Evolutionary conservation across 2,113 vertebrate genomes (phyloP), one percentile per base, ranked within the genome.

Genomic region (Circaetus cinerascens): DNA sequence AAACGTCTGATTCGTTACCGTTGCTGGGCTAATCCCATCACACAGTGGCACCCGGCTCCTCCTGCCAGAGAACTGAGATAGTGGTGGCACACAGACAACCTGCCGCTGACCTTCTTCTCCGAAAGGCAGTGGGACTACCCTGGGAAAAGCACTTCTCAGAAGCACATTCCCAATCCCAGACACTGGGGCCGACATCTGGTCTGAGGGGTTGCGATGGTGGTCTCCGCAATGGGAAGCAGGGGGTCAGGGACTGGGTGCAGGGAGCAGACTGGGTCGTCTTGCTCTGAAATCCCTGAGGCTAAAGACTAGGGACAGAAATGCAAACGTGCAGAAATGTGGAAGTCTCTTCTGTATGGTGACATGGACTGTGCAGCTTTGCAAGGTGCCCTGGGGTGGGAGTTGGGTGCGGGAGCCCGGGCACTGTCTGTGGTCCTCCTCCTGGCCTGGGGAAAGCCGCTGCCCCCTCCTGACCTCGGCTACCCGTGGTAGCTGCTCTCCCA

Each of bases 161-260:
- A 93, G 17, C 22, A 50, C 34, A 10, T 36, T 62, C 34, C 41
- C 1, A 2, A 25, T 48, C 10, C 3, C 23, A 78, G 43, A 12
- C 0, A 0, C 43, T 45, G 69, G 16, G 60, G 41, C 41, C 48
- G 38, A 1, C 0, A 0, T 13, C 21, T 53, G 15, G 5, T 46
- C 51, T 75, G 56, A 67, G 18, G 45, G 11, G 15, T 34, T 45
- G n/a, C 0, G 0, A 6, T 34, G 34, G 9, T 11, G 10, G 23
- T 81, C 25, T 94, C 43, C 2, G 2, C 18, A n/a, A 21, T 29
- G 22, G 29, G n/a, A 77, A 84, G 41, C 8, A 23, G 11, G 4
- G 21, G 9, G 14, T 19, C 15, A 30, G 40, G 41, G 76, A 43
- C 30, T 46, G 22, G 4, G 3, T 38, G 11, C 0, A 0, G 5